phyloP scores from a whole-genome alignment of 2,113 vertebrate species.

The Acanthisitta chloris region DNA sequence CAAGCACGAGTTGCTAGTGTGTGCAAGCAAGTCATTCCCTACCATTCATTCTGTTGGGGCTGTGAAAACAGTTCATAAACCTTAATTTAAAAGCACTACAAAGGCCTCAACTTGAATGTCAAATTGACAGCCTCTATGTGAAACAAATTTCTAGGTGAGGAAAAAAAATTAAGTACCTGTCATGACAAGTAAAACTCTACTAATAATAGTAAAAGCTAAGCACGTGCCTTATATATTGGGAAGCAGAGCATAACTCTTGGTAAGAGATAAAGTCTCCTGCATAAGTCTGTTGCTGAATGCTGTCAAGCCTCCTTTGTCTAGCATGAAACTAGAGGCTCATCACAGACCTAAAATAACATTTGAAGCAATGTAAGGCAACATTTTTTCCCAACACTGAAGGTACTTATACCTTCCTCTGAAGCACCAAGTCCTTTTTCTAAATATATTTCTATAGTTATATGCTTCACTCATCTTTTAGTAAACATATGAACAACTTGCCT shows the following conservation, averaged over 20 bases:
- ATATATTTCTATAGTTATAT: neutral
- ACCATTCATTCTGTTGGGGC: neutral
- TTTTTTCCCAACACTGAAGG: neutral
- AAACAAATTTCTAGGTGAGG: neutral
- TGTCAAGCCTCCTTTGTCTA: neutral
- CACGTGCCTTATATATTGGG: neutral
- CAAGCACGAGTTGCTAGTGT: neutral
- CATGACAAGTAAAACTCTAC: neutral
- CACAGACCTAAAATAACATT: neutral
- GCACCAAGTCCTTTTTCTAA: neutral
- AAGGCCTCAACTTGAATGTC: neutral
- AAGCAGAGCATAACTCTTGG: neutral
- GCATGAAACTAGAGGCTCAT: neutral
- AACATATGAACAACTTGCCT: conserved; percentile 73
- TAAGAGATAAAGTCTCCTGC: neutral
- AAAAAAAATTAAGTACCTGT: neutral
- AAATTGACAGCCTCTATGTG: neutral
- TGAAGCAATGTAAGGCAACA: neutral
- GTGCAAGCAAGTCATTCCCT: neutral
- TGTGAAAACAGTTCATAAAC: neutral
- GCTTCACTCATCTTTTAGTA: neutral
- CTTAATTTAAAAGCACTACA: neutral
- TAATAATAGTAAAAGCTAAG: neutral
- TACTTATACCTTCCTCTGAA: neutral
- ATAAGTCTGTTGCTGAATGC: neutral